phyloP scores from a whole-genome alignment of 2,888 invertebrate species.

The Lapara coniferarum region DNA sequence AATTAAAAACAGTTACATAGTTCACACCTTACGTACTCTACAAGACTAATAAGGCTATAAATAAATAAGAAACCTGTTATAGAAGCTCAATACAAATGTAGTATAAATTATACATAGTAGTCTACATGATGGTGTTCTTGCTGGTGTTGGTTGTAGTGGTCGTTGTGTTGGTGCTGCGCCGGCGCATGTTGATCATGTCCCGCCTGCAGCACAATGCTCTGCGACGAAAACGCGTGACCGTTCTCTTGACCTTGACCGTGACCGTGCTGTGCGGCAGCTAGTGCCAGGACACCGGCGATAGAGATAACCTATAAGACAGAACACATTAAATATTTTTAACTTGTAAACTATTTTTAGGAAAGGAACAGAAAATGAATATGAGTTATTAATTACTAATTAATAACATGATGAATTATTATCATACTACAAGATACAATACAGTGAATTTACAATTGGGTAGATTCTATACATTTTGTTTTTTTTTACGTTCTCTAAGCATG shows the following conservation, averaged over 20 bases:
- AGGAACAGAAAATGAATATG: not conserved
- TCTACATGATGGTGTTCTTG: constrained; percentile 2
- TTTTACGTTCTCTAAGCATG: no score
- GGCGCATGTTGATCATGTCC: not conserved
- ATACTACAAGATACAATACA: no score
- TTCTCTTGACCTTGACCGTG: constrained; percentile 38
- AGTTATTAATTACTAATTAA: no score
- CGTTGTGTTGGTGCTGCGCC: not conserved
- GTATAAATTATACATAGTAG: constrained; percentile 10
- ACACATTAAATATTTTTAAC: not conserved
- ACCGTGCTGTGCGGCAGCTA: constrained; percentile 32
- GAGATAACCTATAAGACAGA: constrained; percentile 31
- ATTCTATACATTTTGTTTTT: no score
- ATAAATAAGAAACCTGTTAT: not conserved
- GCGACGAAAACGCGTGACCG: constrained; percentile 23
- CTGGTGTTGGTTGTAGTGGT: not conserved
- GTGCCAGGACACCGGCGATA: constrained; percentile 32
- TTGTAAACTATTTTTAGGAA: not conserved
- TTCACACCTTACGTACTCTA: no score
- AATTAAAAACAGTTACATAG: no score
- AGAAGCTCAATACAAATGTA: not conserved
- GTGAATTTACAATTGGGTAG: no score
- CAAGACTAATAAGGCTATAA: no score
- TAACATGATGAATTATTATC: no score
- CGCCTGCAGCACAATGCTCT: not conserved